Evolutionary conservation across 2,888 invertebrate genomes (phyloP).

Genomic region (Nemapogon koenigi): DNA sequence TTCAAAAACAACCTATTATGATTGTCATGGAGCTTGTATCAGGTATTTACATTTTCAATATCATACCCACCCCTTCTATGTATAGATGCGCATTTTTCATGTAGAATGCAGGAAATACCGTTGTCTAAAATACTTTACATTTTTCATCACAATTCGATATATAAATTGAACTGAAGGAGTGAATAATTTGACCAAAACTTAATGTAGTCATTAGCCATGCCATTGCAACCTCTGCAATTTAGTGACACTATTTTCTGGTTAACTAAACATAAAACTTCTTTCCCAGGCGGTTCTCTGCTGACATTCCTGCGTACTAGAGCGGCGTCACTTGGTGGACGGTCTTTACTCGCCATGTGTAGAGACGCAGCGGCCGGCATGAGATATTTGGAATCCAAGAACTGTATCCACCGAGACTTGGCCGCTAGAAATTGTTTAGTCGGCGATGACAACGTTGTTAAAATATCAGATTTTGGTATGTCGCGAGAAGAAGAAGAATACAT

Average conservation of each 20-base stretch:
- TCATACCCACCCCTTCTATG: too few relatives aligned
- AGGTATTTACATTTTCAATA: too few relatives aligned
- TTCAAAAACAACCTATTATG: conserved; percentile 98
- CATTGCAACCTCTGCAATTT: too few relatives aligned
- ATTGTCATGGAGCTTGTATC: conserved; percentile 98
- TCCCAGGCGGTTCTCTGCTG: conserved; percentile 84
- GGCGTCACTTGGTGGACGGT: conserved; percentile 67
- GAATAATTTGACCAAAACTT: too few relatives aligned
- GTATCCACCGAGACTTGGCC: conserved; percentile 95
- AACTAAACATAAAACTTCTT: too few relatives aligned
- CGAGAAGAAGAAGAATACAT: conserved; percentile 96
- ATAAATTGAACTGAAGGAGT: too few relatives aligned
- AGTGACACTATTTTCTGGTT: too few relatives aligned
- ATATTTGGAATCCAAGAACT: conserved; percentile 94
- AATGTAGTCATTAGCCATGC: too few relatives aligned
- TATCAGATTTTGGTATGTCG: conserved; percentile 98
- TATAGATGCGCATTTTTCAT: too few relatives aligned
- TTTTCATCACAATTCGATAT: too few relatives aligned
- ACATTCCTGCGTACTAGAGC: conserved; percentile 87
- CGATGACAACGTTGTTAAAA: conserved; percentile 89
- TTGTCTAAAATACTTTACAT: too few relatives aligned
- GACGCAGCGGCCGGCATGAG: conserved; percentile 95
- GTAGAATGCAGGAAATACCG: too few relatives aligned
- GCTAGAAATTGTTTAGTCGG: conserved; percentile 92
- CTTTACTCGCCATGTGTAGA: conserved; percentile 87